Conservation (phyloP, 2,113 vertebrate species). For the Arenaria interpres region DNA sequence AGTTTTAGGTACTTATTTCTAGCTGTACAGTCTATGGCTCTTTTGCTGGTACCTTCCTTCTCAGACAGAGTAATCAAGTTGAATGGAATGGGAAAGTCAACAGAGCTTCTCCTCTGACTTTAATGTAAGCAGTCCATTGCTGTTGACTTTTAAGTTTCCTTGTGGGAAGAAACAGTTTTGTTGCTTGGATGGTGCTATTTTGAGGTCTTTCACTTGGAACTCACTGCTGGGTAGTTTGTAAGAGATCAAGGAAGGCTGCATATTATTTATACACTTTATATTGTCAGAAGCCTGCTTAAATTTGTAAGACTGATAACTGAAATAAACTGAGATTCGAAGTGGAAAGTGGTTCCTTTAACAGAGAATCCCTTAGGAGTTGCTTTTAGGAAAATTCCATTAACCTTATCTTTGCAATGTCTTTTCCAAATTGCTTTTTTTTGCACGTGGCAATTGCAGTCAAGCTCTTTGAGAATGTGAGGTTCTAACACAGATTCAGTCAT, state of each 20-base stretch:
- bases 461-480: background rate
- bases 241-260: background rate
- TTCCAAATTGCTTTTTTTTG: slow-evolving; percentile 41
- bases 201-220: background rate
- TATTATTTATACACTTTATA: slow-evolving; percentile 17
- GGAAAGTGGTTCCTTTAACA: background rate
- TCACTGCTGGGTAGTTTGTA: background rate
- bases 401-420: slow-evolving; percentile 33
- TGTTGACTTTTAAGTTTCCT: background rate
- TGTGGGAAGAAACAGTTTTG: background rate
- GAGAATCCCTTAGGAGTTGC: background rate
- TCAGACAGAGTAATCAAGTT: background rate
- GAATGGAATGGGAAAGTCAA: background rate
- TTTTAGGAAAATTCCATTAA: slow-evolving; percentile 58
- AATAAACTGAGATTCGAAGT: background rate
- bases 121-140: background rate
- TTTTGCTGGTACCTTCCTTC: background rate
- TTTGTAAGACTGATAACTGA: slow-evolving; percentile 4
- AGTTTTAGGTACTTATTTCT: background rate
- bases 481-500: background rate
- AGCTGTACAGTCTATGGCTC: background rate
- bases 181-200: background rate
- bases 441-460: slow-evolving; percentile 13
- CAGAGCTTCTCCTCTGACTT: background rate
- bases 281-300: background rate